phyloP scores from a whole-genome alignment of 2,888 invertebrate genomes.

The Aproaerema taeniolella region DNA sequence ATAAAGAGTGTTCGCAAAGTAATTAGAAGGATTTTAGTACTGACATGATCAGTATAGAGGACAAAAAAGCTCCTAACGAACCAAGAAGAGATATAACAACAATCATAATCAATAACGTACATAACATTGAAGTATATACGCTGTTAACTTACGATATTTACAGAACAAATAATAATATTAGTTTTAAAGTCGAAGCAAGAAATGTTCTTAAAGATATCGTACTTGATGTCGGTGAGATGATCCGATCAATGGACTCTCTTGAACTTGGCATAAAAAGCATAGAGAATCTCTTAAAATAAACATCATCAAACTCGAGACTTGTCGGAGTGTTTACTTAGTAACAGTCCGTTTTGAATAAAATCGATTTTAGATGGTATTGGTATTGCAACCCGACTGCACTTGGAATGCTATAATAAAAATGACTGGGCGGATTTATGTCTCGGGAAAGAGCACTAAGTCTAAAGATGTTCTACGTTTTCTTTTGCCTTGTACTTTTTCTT shows the following conservation, averaged over 20 bases:
- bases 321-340: slow-evolving; percentile 70
- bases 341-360: slow-evolving; percentile 66
- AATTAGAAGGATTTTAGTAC: no score
- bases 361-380: slow-evolving; percentile 57
- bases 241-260: slow-evolving; percentile 51
- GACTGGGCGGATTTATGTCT: no score
- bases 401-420: no score
- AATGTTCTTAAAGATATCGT: slow-evolving; percentile 43
- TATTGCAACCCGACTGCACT: no score
- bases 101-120: slow-evolving; percentile 23
- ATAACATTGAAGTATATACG: slow-evolving; percentile 20
- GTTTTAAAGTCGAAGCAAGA: slow-evolving; percentile 33
- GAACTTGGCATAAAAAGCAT: slow-evolving; percentile 60
- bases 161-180: slow-evolving; percentile 36
- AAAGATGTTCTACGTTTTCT: no score
- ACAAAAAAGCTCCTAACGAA: slow-evolving; percentile 9
- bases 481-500: no score
- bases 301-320: slow-evolving; percentile 59
- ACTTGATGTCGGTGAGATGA: slow-evolving; percentile 47
- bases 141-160: no score
- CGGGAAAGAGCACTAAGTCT: no score
- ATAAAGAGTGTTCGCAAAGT: no score
- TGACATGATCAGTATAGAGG: no score
- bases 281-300: slow-evolving; percentile 65
- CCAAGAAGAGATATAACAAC: no score